Conservation (phyloP, 23 tunicate genomes). For the Oikopleura albicans region DNA sequence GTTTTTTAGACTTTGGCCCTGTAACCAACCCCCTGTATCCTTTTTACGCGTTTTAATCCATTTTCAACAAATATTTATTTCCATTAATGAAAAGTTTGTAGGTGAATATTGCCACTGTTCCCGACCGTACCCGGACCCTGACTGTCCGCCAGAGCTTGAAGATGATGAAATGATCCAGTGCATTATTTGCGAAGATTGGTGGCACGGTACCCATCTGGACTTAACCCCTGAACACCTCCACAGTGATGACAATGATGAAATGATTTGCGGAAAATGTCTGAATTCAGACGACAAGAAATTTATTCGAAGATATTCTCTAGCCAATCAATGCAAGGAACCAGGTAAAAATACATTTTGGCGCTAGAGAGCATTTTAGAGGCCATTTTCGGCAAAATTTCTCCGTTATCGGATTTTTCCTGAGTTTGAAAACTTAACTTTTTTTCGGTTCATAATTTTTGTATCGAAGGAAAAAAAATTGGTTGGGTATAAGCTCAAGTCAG, state of each 20-base stretch:
- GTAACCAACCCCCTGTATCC: no score
- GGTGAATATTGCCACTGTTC: conserved; percentile 60
- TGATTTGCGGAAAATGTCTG: conserved; percentile 65
- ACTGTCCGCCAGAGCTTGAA: conserved; percentile 28
- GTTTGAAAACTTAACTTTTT: no score
- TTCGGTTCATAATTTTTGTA: no score
- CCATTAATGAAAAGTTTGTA: no score
- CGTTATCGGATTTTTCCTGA: no score
- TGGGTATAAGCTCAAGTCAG: no score
- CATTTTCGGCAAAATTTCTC: no score
- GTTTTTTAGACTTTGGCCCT: no score
- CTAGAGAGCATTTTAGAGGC: no score
- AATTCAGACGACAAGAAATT: conserved; percentile 19
- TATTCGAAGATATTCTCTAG: conserved; percentile 33
- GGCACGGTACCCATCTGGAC: conserved; percentile 43
- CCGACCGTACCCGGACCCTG: conserved; percentile 71
- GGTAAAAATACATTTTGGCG: not conserved
- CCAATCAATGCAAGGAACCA: conserved; percentile 22
- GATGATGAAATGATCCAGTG: conserved; percentile 95
- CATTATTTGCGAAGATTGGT: conserved; percentile 86
- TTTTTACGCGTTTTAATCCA: no score
- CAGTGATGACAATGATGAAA: conserved; percentile 34
- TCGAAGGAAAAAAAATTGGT: no score
- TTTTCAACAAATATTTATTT: no score
- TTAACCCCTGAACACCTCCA: conserved; percentile 21